Evolutionary conservation across 2,888 invertebrate genomes (phyloP), one percentile per base, ranked within the genome.

Genomic region (Lymantria monacha): DNA sequence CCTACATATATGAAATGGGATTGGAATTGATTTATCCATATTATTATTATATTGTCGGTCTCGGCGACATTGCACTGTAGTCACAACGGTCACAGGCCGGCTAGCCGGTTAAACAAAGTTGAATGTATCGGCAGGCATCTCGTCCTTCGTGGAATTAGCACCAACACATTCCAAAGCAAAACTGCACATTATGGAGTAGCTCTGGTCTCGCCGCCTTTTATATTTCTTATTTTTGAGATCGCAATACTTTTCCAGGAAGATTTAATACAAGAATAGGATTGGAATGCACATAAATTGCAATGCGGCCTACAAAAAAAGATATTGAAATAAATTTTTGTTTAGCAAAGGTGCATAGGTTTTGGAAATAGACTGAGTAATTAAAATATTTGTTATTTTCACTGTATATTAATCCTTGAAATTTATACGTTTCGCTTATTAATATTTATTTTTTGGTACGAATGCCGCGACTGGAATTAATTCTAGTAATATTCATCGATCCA

Each of bases 101-200:
- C 50, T 66, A 75, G 74, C 70, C 78, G 74, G 77, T 78, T 73
- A 63, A 70, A 69, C 68, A 60, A 74, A 79, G 81, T 82, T 83
- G 79, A 83, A 82, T 72, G 80, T 74, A 81, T 80, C 74, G 75
- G 75, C 76, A 71, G 74, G 79, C 80, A 80, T 79, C 78, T 77
- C 76, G 79, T 81, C 86, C 87, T 87, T 88, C 88, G 78, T 74
- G 82, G 88, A 87, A 88, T 85, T 87, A 76, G 79, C 83, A 85
- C 87, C 76, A 86, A 85, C 85, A 83, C 83, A 80, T 72, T 72
- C 71, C 74, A 71, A 70, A 51, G 51, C 48, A 64, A 62, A 69
- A 73, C 69, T 75, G 72, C 72, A 78, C 70, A 63, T 72, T 63
- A 62, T 66, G 61, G 57, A 61, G 62, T 66, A 62, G 70, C 71